phyloP scores from a whole-genome alignment of 2,888 invertebrate genomes.

The Synergus japonicus region DNA sequence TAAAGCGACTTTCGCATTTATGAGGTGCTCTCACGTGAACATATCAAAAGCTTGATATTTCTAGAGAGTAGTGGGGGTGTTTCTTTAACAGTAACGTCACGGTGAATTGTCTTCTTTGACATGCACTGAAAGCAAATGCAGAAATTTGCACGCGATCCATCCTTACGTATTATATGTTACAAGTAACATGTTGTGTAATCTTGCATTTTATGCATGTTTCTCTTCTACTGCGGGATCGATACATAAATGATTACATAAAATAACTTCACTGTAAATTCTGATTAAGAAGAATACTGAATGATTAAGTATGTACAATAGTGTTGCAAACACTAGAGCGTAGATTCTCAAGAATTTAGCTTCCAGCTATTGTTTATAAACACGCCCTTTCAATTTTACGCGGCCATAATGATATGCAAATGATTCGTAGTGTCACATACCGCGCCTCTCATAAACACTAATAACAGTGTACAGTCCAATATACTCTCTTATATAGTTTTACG shows the following conservation, averaged over 20 bases:
- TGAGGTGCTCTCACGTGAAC: conserved; percentile 9
- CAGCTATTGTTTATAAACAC: neutral
- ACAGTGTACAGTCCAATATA: neutral
- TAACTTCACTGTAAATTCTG: too few species aligned
- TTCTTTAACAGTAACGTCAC: conserved; percentile 29
- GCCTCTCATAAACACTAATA: neutral
- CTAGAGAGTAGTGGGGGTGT: neutral
- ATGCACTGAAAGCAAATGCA: conserved; percentile 5
- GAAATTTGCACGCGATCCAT: conserved; percentile 27
- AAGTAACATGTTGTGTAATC: neutral
- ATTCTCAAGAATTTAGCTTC: neutral
- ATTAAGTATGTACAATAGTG: neutral
- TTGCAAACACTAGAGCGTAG: neutral
- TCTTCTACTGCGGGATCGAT: neutral
- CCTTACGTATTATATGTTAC: neutral
- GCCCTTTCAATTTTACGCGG: neutral
- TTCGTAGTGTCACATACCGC: neutral
- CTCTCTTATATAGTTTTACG: neutral
- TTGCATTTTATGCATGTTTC: neutral
- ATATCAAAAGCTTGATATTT: conserved; percentile 3
- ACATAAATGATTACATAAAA: too few species aligned
- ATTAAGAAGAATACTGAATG: too few species aligned
- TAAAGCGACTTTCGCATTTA: conserved; percentile 8
- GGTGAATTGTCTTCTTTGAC: neutral
- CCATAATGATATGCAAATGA: neutral